phyloP scores from a whole-genome alignment of 2,888 invertebrate genomes.

The Schrankia costaestrigalis region DNA sequence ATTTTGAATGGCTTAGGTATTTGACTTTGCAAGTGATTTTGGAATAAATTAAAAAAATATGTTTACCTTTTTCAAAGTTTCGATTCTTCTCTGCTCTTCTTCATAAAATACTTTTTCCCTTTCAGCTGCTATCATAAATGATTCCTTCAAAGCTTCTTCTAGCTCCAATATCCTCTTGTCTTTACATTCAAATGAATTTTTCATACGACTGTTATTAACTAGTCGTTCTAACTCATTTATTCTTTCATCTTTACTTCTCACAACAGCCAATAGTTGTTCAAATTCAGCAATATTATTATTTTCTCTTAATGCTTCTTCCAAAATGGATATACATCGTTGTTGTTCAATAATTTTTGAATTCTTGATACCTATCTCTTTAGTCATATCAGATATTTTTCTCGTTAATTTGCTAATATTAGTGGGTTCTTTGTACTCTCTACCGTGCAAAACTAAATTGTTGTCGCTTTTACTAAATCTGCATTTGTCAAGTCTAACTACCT shows the following conservation, averaged over 20 bases:
- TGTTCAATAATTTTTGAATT: slow-evolving; percentile 79
- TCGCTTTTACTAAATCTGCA: slow-evolving; percentile 70
- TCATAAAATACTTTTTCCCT: slow-evolving; percentile 83
- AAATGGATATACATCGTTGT: slow-evolving; percentile 74
- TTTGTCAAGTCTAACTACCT: slow-evolving; percentile 80
- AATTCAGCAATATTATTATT: slow-evolving; percentile 81
- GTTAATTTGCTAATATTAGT: slow-evolving; percentile 57
- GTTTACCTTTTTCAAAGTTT: slow-evolving; percentile 84
- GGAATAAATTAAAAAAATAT: not conserved
- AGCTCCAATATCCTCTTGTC: slow-evolving; percentile 85
- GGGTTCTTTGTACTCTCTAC: slow-evolving; percentile 40
- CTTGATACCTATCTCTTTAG: slow-evolving; percentile 71
- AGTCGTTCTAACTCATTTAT: slow-evolving; percentile 89
- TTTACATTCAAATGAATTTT: slow-evolving; percentile 56
- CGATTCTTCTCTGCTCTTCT: slow-evolving; percentile 83
- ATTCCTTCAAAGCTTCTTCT: slow-evolving; percentile 91
- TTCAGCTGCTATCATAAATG: slow-evolving; percentile 86
- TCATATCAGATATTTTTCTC: slow-evolving; percentile 65
- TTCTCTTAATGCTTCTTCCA: slow-evolving; percentile 78
- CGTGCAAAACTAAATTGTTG: slow-evolving; percentile 61
- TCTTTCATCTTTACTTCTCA: slow-evolving; percentile 83
- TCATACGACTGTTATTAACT: slow-evolving; percentile 71
- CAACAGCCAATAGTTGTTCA: slow-evolving; percentile 78
- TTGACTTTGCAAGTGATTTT: not conserved
- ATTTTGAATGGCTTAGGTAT: too few relatives aligned